These are phyloP conservation scores for Brachionus calyciflorus DNA, from an alignment of 1,140 invertebrate species.

Conservation along the genomic window DNA sequence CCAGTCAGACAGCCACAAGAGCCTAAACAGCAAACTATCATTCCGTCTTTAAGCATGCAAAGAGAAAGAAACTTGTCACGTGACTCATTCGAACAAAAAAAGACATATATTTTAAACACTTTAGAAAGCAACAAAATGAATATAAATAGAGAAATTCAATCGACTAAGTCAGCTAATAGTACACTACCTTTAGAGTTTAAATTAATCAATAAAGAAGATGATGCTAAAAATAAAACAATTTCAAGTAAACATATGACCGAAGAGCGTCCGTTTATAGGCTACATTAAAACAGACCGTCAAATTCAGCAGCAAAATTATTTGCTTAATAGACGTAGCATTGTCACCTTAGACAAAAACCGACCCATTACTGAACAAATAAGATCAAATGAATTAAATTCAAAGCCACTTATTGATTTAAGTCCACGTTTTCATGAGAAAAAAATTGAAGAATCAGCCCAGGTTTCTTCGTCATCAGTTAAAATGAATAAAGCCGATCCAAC, in stretches of 20 bases:
- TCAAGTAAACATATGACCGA: neutral
- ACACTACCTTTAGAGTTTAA: slow-evolving; percentile 7
- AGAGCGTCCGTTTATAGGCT: slow-evolving; percentile 1
- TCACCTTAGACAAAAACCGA: neutral
- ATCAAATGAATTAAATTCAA: neutral
- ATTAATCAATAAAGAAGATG: slow-evolving; percentile 3
- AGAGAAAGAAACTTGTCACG: neutral
- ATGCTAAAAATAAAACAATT: neutral
- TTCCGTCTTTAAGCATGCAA: neutral
- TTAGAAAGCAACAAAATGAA: no score
- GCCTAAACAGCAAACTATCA: neutral
- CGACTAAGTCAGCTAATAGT: neutral
- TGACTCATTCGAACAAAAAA: neutral
- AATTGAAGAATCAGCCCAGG: neutral
- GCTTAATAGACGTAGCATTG: neutral
- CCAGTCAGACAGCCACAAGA: no score
- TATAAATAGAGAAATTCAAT: neutral
- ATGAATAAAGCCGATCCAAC: neutral
- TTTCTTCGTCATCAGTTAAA: neutral
- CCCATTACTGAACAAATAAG: neutral
- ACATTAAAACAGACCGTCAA: slow-evolving; percentile 1
- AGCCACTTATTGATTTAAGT: slow-evolving; percentile 5
- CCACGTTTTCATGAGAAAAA: neutral
- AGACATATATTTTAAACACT: neutral
- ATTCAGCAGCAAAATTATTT: neutral